Percentiles rank a stretch among this genome's conserved stretches.
Conservation (phyloP, 2,888 invertebrate genomes). For the Creontiades dilutus region DNA sequence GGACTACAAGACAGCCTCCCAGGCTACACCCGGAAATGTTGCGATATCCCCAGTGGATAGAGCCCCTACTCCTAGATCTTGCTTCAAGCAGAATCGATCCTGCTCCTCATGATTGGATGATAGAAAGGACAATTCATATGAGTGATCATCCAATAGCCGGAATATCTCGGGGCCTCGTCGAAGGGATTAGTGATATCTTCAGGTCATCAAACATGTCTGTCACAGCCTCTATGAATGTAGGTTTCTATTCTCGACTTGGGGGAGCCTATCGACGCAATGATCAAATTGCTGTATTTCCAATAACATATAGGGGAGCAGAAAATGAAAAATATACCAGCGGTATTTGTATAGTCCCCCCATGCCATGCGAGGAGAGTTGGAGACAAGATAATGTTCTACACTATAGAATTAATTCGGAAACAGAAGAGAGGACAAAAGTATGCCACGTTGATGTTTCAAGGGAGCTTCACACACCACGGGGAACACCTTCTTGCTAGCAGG, state of each 20-base stretch:
- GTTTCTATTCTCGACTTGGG: not conserved
- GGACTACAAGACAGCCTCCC: not conserved
- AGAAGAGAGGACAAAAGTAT: no score
- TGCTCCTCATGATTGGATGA: not conserved
- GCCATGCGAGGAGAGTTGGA: no score
- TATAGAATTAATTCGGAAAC: no score
- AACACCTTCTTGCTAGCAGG: no score
- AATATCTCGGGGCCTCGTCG: not conserved
- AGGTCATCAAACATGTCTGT: not conserved
- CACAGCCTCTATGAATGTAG: not conserved
- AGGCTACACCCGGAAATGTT: not conserved
- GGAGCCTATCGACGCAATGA: not conserved
- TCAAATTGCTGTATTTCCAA: not conserved
- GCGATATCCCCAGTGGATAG: not conserved
- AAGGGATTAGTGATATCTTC: not conserved
- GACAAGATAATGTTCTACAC: no score
- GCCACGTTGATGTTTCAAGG: no score
- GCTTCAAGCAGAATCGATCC: not conserved
- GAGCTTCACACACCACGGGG: no score
- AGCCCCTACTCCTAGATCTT: not conserved
- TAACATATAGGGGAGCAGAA: not conserved
- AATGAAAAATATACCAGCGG: not conserved
- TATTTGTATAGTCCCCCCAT: not conserved
- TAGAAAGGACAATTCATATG: not conserved
- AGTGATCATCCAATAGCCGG: constrained; percentile 6